A percentile compares a stretch with the other conserved stretches of the same genome.
These are phyloP conservation scores for Emydoidea blandingii DNA, from an alignment of 2,797 vertebrate genomes.

Conservation along the genomic window DNA sequence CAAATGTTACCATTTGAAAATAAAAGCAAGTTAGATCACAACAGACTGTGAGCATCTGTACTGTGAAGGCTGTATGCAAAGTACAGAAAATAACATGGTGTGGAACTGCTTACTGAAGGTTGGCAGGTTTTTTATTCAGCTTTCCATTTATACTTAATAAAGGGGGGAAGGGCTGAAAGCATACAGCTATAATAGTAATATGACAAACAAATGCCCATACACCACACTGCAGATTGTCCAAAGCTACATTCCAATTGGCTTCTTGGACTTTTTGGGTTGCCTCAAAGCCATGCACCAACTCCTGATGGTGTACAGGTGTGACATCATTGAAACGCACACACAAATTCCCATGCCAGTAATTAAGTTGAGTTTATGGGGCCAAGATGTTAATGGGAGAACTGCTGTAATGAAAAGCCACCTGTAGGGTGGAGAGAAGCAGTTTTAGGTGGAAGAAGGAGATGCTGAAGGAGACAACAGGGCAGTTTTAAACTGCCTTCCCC, in stretches of 20 bases:
- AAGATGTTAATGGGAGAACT: not conserved
- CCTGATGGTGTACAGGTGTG: constrained; percentile 16
- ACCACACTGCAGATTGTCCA: not conserved
- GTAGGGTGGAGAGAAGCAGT: not conserved
- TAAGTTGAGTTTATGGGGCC: not conserved
- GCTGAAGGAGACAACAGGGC: not conserved
- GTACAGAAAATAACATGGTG: constrained; percentile 32
- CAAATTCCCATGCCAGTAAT: not conserved
- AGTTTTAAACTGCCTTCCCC: not conserved
- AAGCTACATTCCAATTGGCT: fast-evolving
- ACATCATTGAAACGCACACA: not conserved
- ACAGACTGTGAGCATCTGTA: constrained; percentile 71
- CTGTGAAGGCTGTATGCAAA: constrained; percentile 61
- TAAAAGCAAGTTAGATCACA: constrained; percentile 66
- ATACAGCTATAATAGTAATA: not conserved
- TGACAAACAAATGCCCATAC: not conserved
- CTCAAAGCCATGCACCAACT: not conserved
- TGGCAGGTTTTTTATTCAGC: constrained; percentile 48
- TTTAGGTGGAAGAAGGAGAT: not conserved
- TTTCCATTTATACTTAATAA: constrained; percentile 39
- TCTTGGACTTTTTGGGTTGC: not conserved
- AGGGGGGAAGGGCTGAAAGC: not conserved
- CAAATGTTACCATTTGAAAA: constrained; percentile 68
- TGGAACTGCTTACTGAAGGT: not conserved
- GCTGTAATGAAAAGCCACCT: not conserved